phyloP scores from a whole-genome alignment of 2,888 invertebrate genomes.

The Cartodere bifasciata region DNA sequence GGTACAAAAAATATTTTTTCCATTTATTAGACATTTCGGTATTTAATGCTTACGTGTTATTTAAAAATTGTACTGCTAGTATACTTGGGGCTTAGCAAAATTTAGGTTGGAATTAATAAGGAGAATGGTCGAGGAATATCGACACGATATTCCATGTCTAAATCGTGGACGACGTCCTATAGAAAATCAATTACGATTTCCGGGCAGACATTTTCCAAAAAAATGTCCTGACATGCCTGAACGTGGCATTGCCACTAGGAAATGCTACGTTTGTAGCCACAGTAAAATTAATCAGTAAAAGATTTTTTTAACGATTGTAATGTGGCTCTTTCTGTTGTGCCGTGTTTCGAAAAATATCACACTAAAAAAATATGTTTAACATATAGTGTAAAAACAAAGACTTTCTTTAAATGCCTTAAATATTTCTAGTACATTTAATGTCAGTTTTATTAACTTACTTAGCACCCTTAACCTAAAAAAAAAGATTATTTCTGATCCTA shows the following conservation, averaged over 20 bases:
- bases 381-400: too few relatives aligned
- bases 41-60: slow-evolving; percentile 16
- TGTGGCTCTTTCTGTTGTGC: slow-evolving; percentile 10
- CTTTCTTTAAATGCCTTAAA: too few relatives aligned
- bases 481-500: too few relatives aligned
- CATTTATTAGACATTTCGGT: slow-evolving; percentile 21
- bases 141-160: too few relatives aligned
- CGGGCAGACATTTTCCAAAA: slow-evolving; percentile 5
- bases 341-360: slow-evolving; percentile 11
- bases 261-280: slow-evolving; percentile 11
- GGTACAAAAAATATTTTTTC: slow-evolving; percentile 27
- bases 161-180: too few relatives aligned
- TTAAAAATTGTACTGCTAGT: slow-evolving; percentile 6
- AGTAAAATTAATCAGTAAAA: slow-evolving; percentile 8
- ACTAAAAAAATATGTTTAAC: slow-evolving; percentile 4
- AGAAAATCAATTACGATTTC: not conserved
- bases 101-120: slow-evolving; percentile 12
- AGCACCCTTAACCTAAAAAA: too few relatives aligned
- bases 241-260: slow-evolving; percentile 9
- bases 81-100: slow-evolving; percentile 7
- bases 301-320: slow-evolving; percentile 11
- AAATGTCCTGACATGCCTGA: slow-evolving; percentile 4
- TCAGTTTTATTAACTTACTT: too few relatives aligned
- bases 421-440: too few relatives aligned
- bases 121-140: not conserved